Evolutionary conservation across 2,888 invertebrate genomes (phyloP), one percentile per base, ranked within the genome.

Genomic region (Drosophila monieri): DNA sequence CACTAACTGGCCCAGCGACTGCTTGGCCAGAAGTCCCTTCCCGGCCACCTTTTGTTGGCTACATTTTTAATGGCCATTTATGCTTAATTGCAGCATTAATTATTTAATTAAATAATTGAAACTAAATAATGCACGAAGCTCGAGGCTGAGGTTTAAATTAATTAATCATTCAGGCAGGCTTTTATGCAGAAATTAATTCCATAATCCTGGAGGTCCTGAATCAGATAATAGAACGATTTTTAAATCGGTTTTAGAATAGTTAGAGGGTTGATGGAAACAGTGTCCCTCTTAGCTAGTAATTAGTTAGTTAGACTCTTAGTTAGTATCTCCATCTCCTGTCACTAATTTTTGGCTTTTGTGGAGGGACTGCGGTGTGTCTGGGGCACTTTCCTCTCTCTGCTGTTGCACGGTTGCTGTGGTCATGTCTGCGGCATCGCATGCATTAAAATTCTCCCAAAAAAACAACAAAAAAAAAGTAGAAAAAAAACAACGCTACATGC

Each of bases 341-440:
- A 5, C 32, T 32, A 12, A 12, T 32, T n/a, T 25, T 23, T 25
- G 25, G 25, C 6, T 14, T 6, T 12, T 10, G 15, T 25, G 21
- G 21, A 12, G 5, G n/a, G 15, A 32, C n/a, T 25, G 23, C 3
- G 49, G 14, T 12, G 25, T n/a, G 48, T n/a, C 14, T 46, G 44
- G 55, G 30, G 35, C 27, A 30, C 57, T 61, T 58, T 30, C 43
- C 47, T 59, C 37, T 5, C n/a, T 54, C 65, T 53, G 47, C 65
- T 52, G 55, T 46, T 69, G 62, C 70, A 78, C 55, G 66, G 76
- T 53, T 78, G 18, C 65, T 81, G 80, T 41, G 83, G 80, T 83
- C 73, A 32, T 74, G 80, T 84, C 80, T 83, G 80, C 55, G 83
- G 77, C 69, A 57, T 79, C 76, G 80, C 83, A 74, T 79, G 83